These are phyloP conservation scores for Pachyramphus minor DNA, from an alignment of 2,113 vertebrate genomes.

Conservation along the genomic window DNA sequence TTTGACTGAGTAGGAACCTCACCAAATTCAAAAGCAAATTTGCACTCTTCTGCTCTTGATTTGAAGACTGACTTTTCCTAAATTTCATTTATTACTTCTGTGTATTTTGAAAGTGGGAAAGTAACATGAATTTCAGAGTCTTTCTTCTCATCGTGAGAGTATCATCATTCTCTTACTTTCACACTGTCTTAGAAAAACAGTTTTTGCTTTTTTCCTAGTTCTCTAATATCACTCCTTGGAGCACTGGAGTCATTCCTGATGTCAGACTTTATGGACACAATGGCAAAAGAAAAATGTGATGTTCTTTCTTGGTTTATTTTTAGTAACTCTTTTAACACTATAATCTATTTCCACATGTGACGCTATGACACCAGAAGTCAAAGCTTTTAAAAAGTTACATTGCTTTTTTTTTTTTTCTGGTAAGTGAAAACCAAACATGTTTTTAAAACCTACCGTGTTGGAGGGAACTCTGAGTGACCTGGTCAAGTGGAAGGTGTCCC, in stretches of 20 bases:
- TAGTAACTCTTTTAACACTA: neutral
- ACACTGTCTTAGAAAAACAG: neutral
- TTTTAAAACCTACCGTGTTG: neutral
- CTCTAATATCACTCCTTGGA: neutral
- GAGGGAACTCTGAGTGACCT: neutral
- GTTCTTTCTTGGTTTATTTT: neutral
- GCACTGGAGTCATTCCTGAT: neutral
- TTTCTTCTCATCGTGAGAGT: neutral
- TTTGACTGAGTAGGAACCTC: neutral
- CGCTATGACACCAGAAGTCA: neutral
- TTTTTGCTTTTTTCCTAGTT: neutral
- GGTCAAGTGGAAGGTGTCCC: neutral
- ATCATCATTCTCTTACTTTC: neutral
- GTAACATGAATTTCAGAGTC: neutral
- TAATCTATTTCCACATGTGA: neutral
- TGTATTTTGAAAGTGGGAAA: neutral
- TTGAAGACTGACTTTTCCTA: neutral
- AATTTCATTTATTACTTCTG: neutral
- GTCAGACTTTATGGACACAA: fast-evolving
- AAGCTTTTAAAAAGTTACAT: neutral
- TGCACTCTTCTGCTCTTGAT: neutral
- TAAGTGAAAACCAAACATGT: neutral
- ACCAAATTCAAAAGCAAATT: neutral
- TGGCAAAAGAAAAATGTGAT: neutral
- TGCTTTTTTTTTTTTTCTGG: neutral